Evolutionary conservation across 1,140 invertebrate species (phyloP), one percentile per base, ranked within the genome.

Genomic region (Drosophila ficusphila): DNA sequence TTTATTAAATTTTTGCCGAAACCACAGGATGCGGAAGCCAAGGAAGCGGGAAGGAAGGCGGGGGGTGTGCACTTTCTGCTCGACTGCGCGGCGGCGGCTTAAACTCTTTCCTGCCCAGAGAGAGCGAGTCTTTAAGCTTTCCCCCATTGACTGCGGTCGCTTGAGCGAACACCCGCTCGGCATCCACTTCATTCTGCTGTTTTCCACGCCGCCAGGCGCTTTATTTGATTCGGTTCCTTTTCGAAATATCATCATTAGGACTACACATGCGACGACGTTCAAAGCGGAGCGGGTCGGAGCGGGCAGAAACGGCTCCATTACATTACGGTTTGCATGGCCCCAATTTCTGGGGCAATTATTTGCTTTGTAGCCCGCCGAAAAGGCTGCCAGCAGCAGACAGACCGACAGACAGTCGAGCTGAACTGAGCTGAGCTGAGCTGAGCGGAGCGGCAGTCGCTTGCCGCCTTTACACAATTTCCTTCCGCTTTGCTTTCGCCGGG

Each of bases 281-380:
- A 76, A 81, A 81, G 79, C 46, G 67, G n/a, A n/a, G n/a, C n/a
- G n/a, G n/a, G n/a, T n/a, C n/a, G n/a, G n/a, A n/a, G n/a, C n/a
- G n/a, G n/a, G n/a, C n/a, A n/a, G n/a, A 86, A 76, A 76, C 76
- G 47, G 72, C 76, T 86, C 81, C 62, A 81, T 86, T 86, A 86
- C 73, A 81, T 67, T 72, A 47, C 82, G 65, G 82, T 86, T 86
- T 86, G 82, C 82, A 88, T 86, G 75, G 76, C 82, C 82, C 65
- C 76, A 75, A 86, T 86, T 88, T 86, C 65, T 65, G 42, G 47
- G 82, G 82, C 82, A 86, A 86, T 86, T 86, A 86, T 86, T 77
- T 88, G 69, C 65, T 70, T 79, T 85, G 79, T 79, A 85, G 73
- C 42, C 44, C 74, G 61, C 76, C 70, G 64, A 72, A 83, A 62